Conservation (phyloP, 2,888 invertebrate genomes). For the Amiota mariae region DNA sequence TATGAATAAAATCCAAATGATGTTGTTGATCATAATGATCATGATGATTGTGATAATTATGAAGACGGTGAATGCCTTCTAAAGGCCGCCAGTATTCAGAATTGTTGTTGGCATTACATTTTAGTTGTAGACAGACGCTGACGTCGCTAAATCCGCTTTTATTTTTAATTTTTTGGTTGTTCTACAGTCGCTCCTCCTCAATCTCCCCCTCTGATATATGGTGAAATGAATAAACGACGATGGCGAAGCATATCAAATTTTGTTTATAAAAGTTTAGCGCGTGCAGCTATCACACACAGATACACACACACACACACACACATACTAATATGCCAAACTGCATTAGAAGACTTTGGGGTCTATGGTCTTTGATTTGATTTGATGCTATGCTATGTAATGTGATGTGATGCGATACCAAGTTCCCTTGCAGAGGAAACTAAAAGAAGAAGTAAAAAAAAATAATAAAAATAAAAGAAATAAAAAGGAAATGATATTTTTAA, state of each 20-base stretch:
- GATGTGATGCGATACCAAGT: too few species aligned
- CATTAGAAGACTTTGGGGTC: too few species aligned
- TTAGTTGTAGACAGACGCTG: conserved; percentile 15
- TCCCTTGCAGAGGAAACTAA: neutral
- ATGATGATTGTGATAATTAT: neutral
- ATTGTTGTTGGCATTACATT: neutral
- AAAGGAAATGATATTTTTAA: neutral
- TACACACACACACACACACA: neutral
- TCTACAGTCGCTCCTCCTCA: too few species aligned
- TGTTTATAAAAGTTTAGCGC: conserved; percentile 50
- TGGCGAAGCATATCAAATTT: conserved; percentile 32
- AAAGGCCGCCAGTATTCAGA: neutral
- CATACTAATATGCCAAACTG: too few species aligned
- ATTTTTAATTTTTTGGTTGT: too few species aligned
- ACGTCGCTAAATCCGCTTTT: conserved; percentile 3
- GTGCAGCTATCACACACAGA: conserved; percentile 40
- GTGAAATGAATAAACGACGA: neutral
- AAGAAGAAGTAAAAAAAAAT: neutral
- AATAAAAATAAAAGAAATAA: neutral
- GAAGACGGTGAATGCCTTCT: conserved; percentile 1
- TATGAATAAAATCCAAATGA: neutral
- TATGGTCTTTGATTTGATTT: too few species aligned
- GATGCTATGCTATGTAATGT: too few species aligned
- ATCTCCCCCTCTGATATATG: neutral
- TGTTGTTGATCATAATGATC: neutral